Evolutionary conservation across 2,113 vertebrate species (phyloP).

Genomic region (Daphoenositta chrysoptera): DNA sequence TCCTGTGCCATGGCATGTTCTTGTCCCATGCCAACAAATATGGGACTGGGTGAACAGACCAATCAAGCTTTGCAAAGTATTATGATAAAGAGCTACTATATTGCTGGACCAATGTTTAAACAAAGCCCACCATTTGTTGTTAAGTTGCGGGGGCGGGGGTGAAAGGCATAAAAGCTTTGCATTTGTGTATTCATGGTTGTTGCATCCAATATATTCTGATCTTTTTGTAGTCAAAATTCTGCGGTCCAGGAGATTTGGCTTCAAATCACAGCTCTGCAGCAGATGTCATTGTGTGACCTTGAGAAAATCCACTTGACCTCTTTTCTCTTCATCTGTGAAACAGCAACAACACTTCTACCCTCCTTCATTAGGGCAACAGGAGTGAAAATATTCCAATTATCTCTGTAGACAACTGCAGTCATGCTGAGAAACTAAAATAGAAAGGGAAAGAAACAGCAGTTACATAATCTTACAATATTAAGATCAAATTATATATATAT

Average conservation of each 20-base stretch:
- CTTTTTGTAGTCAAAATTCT: background rate
- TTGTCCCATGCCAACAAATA: background rate
- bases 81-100: background rate
- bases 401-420: background rate
- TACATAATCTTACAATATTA: background rate
- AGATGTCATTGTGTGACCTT: background rate
- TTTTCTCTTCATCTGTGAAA: background rate
- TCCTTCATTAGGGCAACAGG: background rate
- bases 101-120: background rate
- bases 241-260: background rate
- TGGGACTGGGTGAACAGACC: background rate
- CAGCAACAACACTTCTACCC: background rate
- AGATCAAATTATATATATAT: background rate
- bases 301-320: background rate
- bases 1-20: too few relatives aligned
- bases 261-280: background rate
- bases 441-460: background rate
- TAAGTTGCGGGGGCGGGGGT: accelerated
- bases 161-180: background rate
- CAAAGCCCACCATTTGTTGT: background rate
- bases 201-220: background rate
- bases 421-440: background rate
- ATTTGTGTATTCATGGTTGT: background rate
- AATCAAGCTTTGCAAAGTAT: background rate
- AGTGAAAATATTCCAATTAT: background rate